These are phyloP conservation scores for Clostera curtula DNA, from an alignment of 2,888 invertebrate species.

Conservation along the genomic window DNA sequence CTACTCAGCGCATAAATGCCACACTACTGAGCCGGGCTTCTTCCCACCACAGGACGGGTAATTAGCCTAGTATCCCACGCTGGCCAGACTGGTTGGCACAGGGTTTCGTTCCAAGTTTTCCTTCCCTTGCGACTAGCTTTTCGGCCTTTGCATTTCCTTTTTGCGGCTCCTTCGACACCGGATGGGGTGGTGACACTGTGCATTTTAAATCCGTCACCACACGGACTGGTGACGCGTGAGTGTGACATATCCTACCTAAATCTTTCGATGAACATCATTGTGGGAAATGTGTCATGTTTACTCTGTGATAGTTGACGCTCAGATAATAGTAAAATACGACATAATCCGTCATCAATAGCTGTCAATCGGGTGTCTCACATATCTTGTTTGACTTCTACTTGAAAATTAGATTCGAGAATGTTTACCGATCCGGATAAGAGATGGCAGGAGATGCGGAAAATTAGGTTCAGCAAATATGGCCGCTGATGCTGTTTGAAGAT, in stretches of 20 bases:
- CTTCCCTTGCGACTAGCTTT: too few relatives aligned
- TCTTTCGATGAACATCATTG: conserved; percentile 16
- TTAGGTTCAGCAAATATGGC: conserved; percentile 4
- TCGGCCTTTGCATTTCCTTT: too few relatives aligned
- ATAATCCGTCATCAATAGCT: conserved; percentile 38
- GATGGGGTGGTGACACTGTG: too few relatives aligned
- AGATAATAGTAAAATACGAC: conserved; percentile 32
- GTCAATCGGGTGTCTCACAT: conserved; percentile 34
- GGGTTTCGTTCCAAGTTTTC: too few relatives aligned
- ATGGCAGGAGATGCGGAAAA: conserved; percentile 13
- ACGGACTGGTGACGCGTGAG: too few relatives aligned
- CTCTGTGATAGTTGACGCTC: conserved; percentile 16
- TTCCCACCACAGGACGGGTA: too few relatives aligned
- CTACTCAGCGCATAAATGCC: too few relatives aligned
- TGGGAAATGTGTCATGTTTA: conserved; percentile 23
- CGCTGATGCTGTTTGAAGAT: background rate
- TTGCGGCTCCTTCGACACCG: too few relatives aligned
- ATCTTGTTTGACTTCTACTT: conserved; percentile 27
- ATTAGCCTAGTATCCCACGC: too few relatives aligned
- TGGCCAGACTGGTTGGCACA: too few relatives aligned
- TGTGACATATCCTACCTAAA: background rate
- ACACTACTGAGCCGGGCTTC: too few relatives aligned
- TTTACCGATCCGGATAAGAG: conserved; percentile 1
- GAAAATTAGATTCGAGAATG: conserved; percentile 15
- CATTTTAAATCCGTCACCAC: too few relatives aligned